Evolutionary conservation across 2,797 vertebrate species (phyloP), one percentile per base, ranked within the genome.

Genomic region (Heliangelus exortis): DNA sequence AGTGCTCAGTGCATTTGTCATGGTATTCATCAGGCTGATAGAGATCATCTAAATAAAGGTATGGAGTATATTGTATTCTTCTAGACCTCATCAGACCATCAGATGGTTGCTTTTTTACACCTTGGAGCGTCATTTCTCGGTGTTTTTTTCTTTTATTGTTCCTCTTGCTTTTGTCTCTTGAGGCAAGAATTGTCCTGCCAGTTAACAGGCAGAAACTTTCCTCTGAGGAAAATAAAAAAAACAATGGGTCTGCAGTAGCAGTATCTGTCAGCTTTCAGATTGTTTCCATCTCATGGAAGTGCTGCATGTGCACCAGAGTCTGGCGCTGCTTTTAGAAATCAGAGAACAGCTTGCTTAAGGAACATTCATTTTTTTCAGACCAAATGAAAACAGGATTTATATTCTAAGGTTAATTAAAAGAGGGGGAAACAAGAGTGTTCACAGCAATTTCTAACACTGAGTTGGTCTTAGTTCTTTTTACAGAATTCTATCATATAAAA

Each of bases 401-500:
- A 50, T 25, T 58, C 6, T 25, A 65, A 34, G 22, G 11, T 55
- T 81, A 72, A 79, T 69, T 53, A 50, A 84, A 48, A 39, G 45
- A 6, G 12, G 7, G 4, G 2, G 7, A 6, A 26, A 29, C 28
- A 65, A 41, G 39, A 41, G 7, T 39, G 3, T 48, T 90, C 34
- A 36, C 50, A 61, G 9, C 51, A 10, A 53, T 84, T 62, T 84
- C 48, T 75, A 51, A 78, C 28, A 41, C 1, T 48, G 77, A 41
- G 22, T 58, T 20, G 86, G 90, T 90, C 10, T 48, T 93, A 75
- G 59, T 76, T 85, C 20, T 73, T 95, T 87, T 84, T 87, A 45
- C 7, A 23, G 9, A 79, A 29, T 16, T 0, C 0, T 58, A 16
- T 89, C 1, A 18, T 61, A 18, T 45, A 19, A 55, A 69, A 87